Conservation (phyloP, 2,797 vertebrate genomes). For the Thalassophryne amazonica region DNA sequence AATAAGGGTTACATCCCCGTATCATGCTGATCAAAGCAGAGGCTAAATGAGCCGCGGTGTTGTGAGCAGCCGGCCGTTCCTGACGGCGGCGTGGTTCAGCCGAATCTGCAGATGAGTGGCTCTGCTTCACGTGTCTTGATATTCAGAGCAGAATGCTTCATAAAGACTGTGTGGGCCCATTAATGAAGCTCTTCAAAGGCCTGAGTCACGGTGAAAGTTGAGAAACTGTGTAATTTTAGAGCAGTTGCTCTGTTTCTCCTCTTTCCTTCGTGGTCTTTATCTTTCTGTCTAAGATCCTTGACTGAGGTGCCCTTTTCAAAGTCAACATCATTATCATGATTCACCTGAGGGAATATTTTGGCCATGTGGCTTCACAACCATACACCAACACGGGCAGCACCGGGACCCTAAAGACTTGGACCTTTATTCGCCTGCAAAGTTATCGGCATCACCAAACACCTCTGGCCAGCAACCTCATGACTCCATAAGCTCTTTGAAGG, state of each 20-base stretch:
- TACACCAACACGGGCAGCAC: too few species aligned
- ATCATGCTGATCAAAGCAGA: conserved; percentile 23
- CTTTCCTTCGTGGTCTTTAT: too few species aligned
- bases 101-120: conserved; percentile 10
- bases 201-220: conserved; percentile 1
- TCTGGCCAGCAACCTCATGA: too few species aligned
- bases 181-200: conserved; percentile 15
- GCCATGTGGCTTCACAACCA: too few species aligned
- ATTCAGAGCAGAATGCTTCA: conserved; percentile 5
- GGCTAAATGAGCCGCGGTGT: conserved; percentile 20
- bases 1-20: conserved; percentile 13
- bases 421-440: too few species aligned
- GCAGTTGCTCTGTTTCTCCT: not conserved
- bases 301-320: too few species aligned
- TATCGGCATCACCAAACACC: too few species aligned
- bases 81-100: not conserved
- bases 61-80: conserved; percentile 7
- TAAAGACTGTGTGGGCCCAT: not conserved
- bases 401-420: too few species aligned
- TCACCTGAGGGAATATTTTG: too few species aligned
- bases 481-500: too few species aligned
- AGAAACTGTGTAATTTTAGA: not conserved
- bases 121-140: not conserved
- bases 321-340: too few species aligned
- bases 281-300: not conserved